These are phyloP conservation scores for Istiophorus platypterus DNA, from an alignment of 2,113 vertebrate species.

Conservation along the genomic window DNA sequence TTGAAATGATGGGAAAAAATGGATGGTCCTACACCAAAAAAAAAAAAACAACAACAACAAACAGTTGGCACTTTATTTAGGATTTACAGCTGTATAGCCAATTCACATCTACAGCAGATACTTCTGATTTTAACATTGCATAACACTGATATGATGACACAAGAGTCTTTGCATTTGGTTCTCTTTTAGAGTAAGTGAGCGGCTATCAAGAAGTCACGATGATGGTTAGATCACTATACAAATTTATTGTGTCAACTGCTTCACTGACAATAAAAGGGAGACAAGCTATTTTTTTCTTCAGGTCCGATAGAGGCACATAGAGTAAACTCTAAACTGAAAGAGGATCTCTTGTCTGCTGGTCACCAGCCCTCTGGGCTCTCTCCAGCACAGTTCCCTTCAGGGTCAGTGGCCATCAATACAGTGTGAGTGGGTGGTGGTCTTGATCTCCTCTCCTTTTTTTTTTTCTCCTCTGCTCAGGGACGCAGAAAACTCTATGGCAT, in stretches of 20 bases:
- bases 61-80: neutral
- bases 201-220: constrained; percentile 3
- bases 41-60: too few relatives aligned
- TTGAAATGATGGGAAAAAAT: neutral
- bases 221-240: neutral
- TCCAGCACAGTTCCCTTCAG: constrained; percentile 55
- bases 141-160: neutral
- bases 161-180: neutral
- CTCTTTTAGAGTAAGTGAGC: neutral
- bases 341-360: constrained; percentile 47
- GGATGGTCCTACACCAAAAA: neutral
- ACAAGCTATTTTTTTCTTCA: constrained; percentile 44
- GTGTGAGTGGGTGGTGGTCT: constrained; percentile 60
- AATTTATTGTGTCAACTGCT: constrained; percentile 14
- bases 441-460: constrained; percentile 52
- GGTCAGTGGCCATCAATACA: constrained; percentile 64
- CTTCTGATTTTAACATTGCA: neutral
- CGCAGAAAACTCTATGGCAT: constrained; percentile 59
- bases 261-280: constrained; percentile 21
- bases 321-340: constrained; percentile 34
- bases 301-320: constrained; percentile 26
- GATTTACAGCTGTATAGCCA: neutral
- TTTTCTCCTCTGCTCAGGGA: constrained; percentile 63
- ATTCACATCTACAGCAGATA: neutral
- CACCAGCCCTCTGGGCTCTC: constrained; percentile 33